Conservation (phyloP, 2,888 invertebrate species). For the Myathropa florea region DNA sequence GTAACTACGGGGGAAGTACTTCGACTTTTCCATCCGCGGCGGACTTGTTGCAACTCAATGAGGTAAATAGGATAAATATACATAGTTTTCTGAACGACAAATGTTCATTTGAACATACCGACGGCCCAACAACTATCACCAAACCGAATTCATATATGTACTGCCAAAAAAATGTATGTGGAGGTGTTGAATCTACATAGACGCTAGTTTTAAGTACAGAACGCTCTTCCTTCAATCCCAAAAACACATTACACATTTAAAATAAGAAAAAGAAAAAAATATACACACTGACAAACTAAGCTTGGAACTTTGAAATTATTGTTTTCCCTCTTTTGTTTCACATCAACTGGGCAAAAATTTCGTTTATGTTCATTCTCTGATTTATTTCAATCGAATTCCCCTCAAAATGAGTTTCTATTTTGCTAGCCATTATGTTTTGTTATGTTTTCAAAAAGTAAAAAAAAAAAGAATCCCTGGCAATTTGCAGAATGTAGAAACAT, state of each 20-base stretch:
- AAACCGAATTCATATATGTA: not conserved
- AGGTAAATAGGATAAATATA: too few species aligned
- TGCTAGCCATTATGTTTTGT: conserved; percentile 61
- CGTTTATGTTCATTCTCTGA: conserved; percentile 22
- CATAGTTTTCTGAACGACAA: too few species aligned
- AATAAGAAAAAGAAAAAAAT: not conserved
- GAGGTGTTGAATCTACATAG: conserved; percentile 40
- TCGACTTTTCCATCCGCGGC: too few species aligned
- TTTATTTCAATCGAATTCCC: conserved; percentile 28
- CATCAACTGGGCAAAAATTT: conserved; percentile 27
- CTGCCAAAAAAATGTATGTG: not conserved
- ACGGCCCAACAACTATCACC: too few species aligned
- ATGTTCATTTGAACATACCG: too few species aligned
- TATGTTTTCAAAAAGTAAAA: conserved; percentile 22
- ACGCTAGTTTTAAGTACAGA: not conserved
- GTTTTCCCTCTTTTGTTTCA: conserved; percentile 35
- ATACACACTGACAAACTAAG: conserved; percentile 23
- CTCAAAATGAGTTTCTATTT: conserved; percentile 29
- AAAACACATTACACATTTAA: not conserved
- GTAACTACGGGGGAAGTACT: too few species aligned
- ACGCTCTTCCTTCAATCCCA: not conserved
- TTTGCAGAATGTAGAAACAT: conserved; percentile 58
- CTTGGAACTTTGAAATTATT: conserved; percentile 47
- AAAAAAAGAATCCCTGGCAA: conserved; percentile 17
- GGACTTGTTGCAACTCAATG: too few species aligned